Percentiles rank a stretch among this genome's conserved stretches.
Evolutionary conservation across 2,888 invertebrate genomes (phyloP).

Genomic region (Dynastes maya): DNA sequence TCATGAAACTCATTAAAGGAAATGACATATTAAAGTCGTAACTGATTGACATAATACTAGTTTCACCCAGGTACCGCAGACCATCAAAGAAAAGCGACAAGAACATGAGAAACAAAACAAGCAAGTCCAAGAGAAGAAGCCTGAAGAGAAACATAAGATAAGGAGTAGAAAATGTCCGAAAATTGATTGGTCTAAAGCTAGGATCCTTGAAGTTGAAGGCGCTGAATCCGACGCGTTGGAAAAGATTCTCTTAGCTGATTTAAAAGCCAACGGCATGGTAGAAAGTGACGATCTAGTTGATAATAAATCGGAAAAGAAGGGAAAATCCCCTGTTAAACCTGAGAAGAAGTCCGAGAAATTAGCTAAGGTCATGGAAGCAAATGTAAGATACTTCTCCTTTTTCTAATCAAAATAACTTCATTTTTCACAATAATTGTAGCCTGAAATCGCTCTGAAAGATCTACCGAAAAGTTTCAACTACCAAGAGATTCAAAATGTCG

Average conservation of each 20-base stretch:
- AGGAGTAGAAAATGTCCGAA: constrained; percentile 19
- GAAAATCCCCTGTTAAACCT: not conserved
- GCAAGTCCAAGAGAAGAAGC: constrained; percentile 27
- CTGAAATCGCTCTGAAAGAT: constrained; percentile 48
- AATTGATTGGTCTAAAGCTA: constrained; percentile 47
- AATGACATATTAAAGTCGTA: too few relatives aligned
- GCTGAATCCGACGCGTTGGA: constrained; percentile 61
- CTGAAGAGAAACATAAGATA: constrained; percentile 11
- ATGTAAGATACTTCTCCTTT: not conserved
- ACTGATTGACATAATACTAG: constrained; percentile 5
- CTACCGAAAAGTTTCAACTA: constrained; percentile 59
- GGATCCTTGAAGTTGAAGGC: constrained; percentile 59
- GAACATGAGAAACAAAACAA: constrained; percentile 39
- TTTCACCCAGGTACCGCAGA: constrained; percentile 44
- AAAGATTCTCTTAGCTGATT: constrained; percentile 58
- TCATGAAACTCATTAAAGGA: too few relatives aligned
- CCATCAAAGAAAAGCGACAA: constrained; percentile 49
- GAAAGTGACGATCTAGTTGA: constrained; percentile 42
- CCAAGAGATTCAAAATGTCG: constrained; percentile 57
- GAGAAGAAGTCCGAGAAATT: constrained; percentile 42
- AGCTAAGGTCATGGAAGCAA: constrained; percentile 17
- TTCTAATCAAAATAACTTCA: not conserved
- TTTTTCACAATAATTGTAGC: not conserved
- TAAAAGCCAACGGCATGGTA: constrained; percentile 56
- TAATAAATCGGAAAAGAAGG: constrained; percentile 15